These are phyloP conservation scores for Champsocephalus gunnari DNA, from an alignment of 2,797 vertebrate genomes.

Conservation along the genomic window DNA sequence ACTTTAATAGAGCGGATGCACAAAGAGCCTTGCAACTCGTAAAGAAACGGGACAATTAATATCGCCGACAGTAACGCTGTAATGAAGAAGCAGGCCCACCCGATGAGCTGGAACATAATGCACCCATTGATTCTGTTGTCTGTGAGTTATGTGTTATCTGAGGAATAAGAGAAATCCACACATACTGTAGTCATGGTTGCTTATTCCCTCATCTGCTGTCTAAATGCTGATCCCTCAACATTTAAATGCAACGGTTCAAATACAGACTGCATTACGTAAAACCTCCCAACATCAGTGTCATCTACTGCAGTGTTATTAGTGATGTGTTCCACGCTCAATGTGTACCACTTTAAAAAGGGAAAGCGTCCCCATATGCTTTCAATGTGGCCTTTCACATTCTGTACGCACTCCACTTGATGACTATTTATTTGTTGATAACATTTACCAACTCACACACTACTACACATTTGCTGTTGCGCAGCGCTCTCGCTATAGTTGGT, in stretches of 20 bases:
- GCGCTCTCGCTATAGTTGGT: conserved; percentile 35
- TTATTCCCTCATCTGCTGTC: conserved; percentile 9
- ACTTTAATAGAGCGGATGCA: conserved; percentile 69
- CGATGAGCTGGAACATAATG: conserved; percentile 31
- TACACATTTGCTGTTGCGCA: conserved; percentile 9
- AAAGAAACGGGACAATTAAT: conserved; percentile 59
- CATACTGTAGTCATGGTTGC: not conserved
- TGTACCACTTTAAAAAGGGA: conserved; percentile 24
- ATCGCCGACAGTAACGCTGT: conserved; percentile 67
- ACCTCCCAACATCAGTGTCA: conserved; percentile 24
- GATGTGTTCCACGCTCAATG: conserved; percentile 28
- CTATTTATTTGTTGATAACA: conserved; percentile 53
- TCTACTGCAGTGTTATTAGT: conserved; percentile 39
- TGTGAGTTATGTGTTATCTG: not conserved
- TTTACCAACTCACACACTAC: conserved; percentile 27
- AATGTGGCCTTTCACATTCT: conserved; percentile 35
- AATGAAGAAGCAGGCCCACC: conserved; percentile 33
- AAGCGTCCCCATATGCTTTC: conserved; percentile 27
- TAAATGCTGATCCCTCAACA: conserved; percentile 4
- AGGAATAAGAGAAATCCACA: conserved; percentile 6
- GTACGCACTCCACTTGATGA: conserved; percentile 35
- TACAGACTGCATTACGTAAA: conserved; percentile 13
- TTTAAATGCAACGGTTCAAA: conserved; percentile 12
- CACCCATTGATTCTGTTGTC: not conserved
- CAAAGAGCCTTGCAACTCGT: conserved; percentile 47